phyloP scores from a whole-genome alignment of 2,888 invertebrate genomes.

The Stenchaetothrips biformis region DNA sequence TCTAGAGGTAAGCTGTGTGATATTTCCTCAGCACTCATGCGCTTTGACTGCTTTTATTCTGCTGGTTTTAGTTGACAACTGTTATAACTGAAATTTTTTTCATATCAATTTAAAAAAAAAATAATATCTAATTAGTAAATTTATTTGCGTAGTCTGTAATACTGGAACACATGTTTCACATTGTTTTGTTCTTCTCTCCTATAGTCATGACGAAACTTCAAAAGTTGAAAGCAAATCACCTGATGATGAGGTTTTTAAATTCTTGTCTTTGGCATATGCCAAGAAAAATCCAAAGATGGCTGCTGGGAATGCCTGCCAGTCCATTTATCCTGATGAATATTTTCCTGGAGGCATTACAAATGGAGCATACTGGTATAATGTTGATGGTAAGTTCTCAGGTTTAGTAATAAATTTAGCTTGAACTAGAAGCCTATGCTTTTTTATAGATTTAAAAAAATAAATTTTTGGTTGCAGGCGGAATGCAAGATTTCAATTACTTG shows the following conservation, averaged over 20 bases:
- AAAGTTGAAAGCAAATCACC: constrained; percentile 66
- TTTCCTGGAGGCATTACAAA: constrained; percentile 82
- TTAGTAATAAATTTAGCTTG: not conserved
- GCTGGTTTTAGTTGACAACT: not conserved
- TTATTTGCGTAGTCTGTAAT: constrained; percentile 33
- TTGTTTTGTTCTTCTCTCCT: constrained; percentile 33
- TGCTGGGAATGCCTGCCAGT: constrained; percentile 60
- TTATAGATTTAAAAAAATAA: not conserved
- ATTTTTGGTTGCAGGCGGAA: constrained; percentile 63
- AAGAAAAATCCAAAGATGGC: constrained; percentile 70
- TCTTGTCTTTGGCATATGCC: constrained; percentile 72
- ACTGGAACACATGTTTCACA: not conserved
- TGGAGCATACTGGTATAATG: constrained; percentile 88
- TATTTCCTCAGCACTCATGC: not conserved
- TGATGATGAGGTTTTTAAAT: constrained; percentile 74
- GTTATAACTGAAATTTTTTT: not conserved
- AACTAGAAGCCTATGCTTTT: not conserved
- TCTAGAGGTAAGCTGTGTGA: not conserved
- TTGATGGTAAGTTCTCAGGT: constrained; percentile 54
- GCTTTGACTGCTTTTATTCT: too few species aligned
- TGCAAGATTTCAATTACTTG: constrained; percentile 98
- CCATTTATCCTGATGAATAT: constrained; percentile 51
- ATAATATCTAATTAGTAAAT: constrained; percentile 1
- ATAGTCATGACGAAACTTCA: constrained; percentile 26
- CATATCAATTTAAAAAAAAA: not conserved